Conservation (phyloP, 1,140 invertebrate species). For the Drosophila ercepeae region DNA sequence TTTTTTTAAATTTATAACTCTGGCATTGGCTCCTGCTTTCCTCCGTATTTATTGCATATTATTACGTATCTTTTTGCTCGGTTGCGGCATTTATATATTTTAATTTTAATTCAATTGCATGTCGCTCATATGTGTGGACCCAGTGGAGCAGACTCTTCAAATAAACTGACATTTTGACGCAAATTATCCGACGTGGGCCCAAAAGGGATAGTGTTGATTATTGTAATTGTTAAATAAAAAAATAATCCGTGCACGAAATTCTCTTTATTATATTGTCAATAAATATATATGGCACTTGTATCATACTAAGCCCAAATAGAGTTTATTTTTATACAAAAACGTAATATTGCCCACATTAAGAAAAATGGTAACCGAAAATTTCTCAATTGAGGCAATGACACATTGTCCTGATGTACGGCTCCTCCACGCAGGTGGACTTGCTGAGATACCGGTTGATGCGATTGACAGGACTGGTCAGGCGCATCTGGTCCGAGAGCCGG, state of each 20-base stretch:
- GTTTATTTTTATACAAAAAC: background rate
- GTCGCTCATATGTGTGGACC: conserved; percentile 45
- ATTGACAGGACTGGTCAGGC: conserved; percentile 22
- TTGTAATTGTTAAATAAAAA: conserved; percentile 55
- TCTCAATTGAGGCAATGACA: conserved; percentile 61
- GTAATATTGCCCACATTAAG: background rate
- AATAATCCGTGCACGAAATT: conserved; percentile 23
- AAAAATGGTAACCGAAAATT: background rate
- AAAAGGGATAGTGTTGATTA: conserved; percentile 33
- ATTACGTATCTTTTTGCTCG: conserved; percentile 53
- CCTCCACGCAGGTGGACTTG: conserved; percentile 22
- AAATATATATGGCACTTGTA: background rate
- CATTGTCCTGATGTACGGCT: conserved; percentile 6
- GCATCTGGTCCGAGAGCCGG: conserved; percentile 4
- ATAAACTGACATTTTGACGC: conserved; percentile 72
- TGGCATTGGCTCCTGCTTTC: conserved; percentile 6
- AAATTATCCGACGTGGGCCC: conserved; percentile 68
- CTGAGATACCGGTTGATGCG: conserved; percentile 12
- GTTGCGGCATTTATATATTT: conserved; percentile 56
- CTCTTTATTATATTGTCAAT: background rate
- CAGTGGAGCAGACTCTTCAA: conserved; percentile 56
- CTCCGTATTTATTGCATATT: conserved; percentile 63
- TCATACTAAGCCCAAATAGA: background rate
- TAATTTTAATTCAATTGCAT: conserved; percentile 78
- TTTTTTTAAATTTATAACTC: conserved; percentile 75